Conservation (phyloP, 2,888 invertebrate species). For the Pyrgus malvae region DNA sequence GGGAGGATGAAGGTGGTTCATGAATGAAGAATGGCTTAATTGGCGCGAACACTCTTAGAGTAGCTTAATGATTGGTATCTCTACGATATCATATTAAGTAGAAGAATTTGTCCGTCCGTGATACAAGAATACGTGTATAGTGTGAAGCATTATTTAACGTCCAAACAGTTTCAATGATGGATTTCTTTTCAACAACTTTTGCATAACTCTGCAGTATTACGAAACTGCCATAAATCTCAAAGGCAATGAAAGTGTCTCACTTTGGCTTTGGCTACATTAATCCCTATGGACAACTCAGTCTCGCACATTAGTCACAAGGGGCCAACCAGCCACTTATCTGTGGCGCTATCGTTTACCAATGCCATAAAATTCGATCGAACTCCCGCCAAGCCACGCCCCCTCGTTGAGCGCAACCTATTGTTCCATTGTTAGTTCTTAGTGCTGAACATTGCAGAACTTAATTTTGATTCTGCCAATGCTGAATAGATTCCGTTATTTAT, state of each 20-base stretch:
- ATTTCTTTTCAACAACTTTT: constrained; percentile 59
- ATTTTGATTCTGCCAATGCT: constrained; percentile 49
- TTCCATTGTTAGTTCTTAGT: constrained; percentile 47
- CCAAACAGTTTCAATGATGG: constrained; percentile 59
- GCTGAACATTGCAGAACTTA: constrained; percentile 45
- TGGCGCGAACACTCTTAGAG: too few species aligned
- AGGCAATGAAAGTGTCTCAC: neutral
- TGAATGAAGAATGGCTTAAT: too few species aligned
- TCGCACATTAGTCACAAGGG: constrained; percentile 19
- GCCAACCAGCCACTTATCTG: constrained; percentile 13
- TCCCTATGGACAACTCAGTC: constrained; percentile 6
- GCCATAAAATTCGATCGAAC: constrained; percentile 51
- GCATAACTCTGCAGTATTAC: too few species aligned
- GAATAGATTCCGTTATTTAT: too few species aligned
- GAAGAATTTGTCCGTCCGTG: too few species aligned
- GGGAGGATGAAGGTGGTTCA: too few species aligned
- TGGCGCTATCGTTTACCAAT: too few species aligned
- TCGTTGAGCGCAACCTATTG: constrained; percentile 51
- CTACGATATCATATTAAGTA: too few species aligned
- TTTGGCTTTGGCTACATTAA: constrained; percentile 1
- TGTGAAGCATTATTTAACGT: too few species aligned
- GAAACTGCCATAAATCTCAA: neutral
- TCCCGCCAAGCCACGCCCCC: constrained; percentile 46
- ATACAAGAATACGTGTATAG: too few species aligned
- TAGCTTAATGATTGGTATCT: too few species aligned